A percentile compares a stretch with the other conserved stretches of the same genome.
Evolutionary conservation across 64 coral and sea anemone species (phyloP).

Genomic region (Pocillopora damicornis): DNA sequence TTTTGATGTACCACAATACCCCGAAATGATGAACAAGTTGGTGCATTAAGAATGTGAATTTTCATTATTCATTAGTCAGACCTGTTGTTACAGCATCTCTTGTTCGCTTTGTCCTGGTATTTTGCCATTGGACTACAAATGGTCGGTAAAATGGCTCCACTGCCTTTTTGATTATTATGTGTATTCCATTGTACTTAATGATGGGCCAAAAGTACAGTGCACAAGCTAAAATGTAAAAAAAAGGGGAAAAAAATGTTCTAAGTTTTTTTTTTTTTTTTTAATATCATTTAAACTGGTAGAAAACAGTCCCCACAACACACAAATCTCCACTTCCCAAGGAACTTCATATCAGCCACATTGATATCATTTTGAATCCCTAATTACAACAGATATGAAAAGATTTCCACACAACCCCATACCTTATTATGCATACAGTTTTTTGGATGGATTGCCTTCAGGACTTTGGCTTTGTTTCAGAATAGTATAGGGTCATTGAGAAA

Average conservation of each 20-base stretch:
- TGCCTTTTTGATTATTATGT: slow-evolving; percentile 49
- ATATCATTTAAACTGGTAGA: too few species aligned
- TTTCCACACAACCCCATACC: too few species aligned
- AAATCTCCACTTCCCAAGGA: too few species aligned
- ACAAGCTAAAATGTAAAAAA: slow-evolving; percentile 54
- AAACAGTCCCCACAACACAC: not conserved
- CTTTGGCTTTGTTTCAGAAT: too few species aligned
- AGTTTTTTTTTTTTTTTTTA: not conserved
- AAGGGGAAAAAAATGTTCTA: not conserved
- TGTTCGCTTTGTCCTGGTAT: slow-evolving; percentile 74
- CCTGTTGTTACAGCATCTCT: slow-evolving; percentile 53
- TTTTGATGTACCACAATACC: too few species aligned
- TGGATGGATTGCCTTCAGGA: too few species aligned
- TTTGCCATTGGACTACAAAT: slow-evolving; percentile 84
- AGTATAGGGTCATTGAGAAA: too few species aligned
- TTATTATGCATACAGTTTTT: too few species aligned
- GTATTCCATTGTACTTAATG: slow-evolving; percentile 84
- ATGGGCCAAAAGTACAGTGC: slow-evolving; percentile 79
- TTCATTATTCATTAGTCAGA: not conserved
- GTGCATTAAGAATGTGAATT: not conserved
- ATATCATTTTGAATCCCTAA: too few species aligned
- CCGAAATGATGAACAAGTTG: not conserved
- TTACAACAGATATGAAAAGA: too few species aligned
- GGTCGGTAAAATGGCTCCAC: slow-evolving; percentile 78
- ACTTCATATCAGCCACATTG: too few species aligned